phyloP scores from a whole-genome alignment of 1,140 invertebrate genomes.

The Calephelis nemesis region DNA sequence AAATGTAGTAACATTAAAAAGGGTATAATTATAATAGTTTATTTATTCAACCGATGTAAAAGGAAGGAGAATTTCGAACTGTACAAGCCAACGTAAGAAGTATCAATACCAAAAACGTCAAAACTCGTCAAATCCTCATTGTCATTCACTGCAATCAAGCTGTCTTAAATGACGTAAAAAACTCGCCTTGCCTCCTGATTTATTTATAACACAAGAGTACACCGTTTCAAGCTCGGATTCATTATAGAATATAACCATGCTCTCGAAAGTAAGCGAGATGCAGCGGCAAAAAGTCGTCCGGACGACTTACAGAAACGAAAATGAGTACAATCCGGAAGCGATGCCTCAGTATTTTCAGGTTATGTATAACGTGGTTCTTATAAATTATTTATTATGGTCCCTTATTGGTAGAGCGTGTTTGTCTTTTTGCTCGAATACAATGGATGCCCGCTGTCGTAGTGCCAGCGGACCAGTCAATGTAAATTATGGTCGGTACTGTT shows the following conservation, averaged over 20 bases:
- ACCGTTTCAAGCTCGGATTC: slow-evolving; percentile 42
- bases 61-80: slow-evolving; percentile 30
- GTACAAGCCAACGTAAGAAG: slow-evolving; percentile 33
- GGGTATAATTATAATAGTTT: slow-evolving; percentile 17
- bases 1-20: background rate
- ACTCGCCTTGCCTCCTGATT: slow-evolving; percentile 43
- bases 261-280: slow-evolving; percentile 41
- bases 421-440: slow-evolving; percentile 54
- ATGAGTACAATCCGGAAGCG: slow-evolving; percentile 60
- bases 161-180: slow-evolving; percentile 45
- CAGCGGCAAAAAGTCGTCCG: slow-evolving; percentile 47
- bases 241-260: slow-evolving; percentile 55
- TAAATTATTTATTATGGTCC: slow-evolving; percentile 59
- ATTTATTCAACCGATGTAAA: slow-evolving; percentile 22
- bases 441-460: slow-evolving; percentile 39
- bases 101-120: slow-evolving; percentile 37
- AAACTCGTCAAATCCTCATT: slow-evolving; percentile 47
- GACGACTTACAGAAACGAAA: slow-evolving; percentile 53
- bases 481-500: slow-evolving; percentile 42
- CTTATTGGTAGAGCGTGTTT: slow-evolving; percentile 49
- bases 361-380: slow-evolving; percentile 46
- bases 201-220: slow-evolving; percentile 46
- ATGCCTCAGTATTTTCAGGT: slow-evolving; percentile 68
- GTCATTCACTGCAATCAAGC: slow-evolving; percentile 52
- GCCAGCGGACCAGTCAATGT: slow-evolving; percentile 38